phyloP scores from a whole-genome alignment of 2,113 vertebrate species.

The Cavia porcellus region DNA sequence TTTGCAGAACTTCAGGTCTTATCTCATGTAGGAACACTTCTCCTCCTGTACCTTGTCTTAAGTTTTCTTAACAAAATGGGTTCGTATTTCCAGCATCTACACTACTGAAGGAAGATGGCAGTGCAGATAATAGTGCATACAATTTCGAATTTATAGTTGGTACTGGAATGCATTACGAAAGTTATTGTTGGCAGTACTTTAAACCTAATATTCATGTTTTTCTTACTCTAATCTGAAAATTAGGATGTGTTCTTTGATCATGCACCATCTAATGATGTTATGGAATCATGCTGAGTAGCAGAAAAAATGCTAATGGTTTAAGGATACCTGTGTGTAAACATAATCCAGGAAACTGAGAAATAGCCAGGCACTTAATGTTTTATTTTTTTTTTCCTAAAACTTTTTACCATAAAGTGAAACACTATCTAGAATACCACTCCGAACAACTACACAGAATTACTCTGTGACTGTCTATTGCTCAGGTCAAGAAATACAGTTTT shows the following conservation, averaged over 20 bases:
- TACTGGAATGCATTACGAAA: background rate
- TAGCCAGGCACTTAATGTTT: background rate
- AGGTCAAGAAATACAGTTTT: background rate
- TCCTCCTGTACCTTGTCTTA: background rate
- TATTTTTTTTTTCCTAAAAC: background rate
- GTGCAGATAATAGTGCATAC: background rate
- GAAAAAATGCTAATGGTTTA: conserved; percentile 2
- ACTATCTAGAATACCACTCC: background rate
- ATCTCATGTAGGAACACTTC: background rate
- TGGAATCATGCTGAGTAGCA: background rate
- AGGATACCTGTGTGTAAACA: background rate
- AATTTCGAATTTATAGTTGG: background rate
- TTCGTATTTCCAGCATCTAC: background rate
- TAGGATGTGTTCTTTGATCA: conserved; percentile 18
- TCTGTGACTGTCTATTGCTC: background rate
- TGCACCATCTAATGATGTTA: background rate
- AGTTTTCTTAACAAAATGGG: background rate
- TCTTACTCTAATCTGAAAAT: conserved; percentile 70
- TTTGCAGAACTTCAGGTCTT: background rate
- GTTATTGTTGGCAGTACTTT: conserved; percentile 60
- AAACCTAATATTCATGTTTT: conserved; percentile 25
- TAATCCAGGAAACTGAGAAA: background rate
- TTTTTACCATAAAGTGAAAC: background rate
- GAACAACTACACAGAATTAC: background rate
- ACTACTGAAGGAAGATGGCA: background rate